Evolutionary conservation across 23 tunicate species (phyloP).

Genomic region (Trididemnum clinides): DNA sequence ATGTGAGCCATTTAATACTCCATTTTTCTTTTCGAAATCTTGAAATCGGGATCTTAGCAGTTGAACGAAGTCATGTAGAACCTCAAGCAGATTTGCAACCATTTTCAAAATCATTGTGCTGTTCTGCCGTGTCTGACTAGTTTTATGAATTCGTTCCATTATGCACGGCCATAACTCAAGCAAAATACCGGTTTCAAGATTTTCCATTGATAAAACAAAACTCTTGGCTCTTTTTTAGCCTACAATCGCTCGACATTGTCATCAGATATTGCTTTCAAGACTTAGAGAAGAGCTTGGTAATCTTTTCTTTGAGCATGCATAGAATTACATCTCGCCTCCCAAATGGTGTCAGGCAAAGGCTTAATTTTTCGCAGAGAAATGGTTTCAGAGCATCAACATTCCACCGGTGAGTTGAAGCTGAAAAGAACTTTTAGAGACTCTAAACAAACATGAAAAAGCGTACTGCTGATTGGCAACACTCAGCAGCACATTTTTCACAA

Average conservation of each 20-base stretch:
- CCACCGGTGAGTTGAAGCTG: too few species aligned
- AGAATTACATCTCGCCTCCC: not conserved
- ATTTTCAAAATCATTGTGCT: not conserved
- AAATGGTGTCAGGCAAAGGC: conserved; percentile 25
- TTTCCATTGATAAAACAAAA: too few species aligned
- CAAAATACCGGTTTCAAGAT: too few species aligned
- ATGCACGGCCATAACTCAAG: too few species aligned
- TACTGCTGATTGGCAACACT: too few species aligned
- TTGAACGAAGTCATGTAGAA: not conserved
- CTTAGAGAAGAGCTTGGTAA: too few species aligned
- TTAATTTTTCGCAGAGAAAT: conserved; percentile 20
- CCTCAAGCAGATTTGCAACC: not conserved
- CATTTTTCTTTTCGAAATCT: not conserved
- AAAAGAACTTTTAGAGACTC: too few species aligned
- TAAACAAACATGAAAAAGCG: too few species aligned
- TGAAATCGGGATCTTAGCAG: not conserved
- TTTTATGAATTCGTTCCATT: not conserved
- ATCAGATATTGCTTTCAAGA: conserved; percentile 15
- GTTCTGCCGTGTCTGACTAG: not conserved
- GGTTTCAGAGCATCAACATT: conserved; percentile 26
- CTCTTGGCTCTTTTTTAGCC: not conserved
- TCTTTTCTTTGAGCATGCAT: not conserved
- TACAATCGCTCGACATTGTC: not conserved
- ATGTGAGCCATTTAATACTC: not conserved
- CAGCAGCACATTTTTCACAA: too few species aligned